These are phyloP conservation scores for Xiphophorus hellerii DNA, from an alignment of 2,113 vertebrate genomes.

Conservation along the genomic window DNA sequence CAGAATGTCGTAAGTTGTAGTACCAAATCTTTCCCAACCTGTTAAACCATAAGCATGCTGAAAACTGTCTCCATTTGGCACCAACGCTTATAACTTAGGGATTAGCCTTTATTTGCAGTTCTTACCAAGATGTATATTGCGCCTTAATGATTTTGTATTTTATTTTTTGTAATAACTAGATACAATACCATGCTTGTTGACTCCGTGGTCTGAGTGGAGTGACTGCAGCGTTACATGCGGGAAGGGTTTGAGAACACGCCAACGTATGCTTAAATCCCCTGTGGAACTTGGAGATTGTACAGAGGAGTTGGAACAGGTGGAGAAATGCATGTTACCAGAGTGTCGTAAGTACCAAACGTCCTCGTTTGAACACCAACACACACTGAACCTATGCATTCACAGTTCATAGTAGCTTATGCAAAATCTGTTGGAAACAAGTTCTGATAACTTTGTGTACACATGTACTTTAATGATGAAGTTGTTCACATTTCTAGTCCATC, in stretches of 20 bases:
- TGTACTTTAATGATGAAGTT: neutral
- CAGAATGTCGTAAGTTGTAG: slow-evolving; percentile 92
- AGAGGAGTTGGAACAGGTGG: slow-evolving; percentile 94
- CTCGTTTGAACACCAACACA: slow-evolving; percentile 1
- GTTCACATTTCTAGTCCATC: neutral
- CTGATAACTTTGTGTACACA: neutral
- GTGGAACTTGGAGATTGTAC: slow-evolving; percentile 96
- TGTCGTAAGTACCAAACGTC: slow-evolving; percentile 87
- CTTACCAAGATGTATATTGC: neutral
- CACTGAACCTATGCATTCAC: neutral
- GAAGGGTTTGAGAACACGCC: slow-evolving; percentile 89
- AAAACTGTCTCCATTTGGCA: neutral
- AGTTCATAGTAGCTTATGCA: slow-evolving; percentile 17
- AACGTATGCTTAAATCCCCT: slow-evolving; percentile 93
- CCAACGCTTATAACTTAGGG: neutral
- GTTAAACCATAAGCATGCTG: neutral
- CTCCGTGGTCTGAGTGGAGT: slow-evolving; percentile 96
- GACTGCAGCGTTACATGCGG: slow-evolving; percentile 98
- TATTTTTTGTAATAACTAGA: slow-evolving; percentile 73
- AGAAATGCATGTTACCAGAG: slow-evolving; percentile 98
- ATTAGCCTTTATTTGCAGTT: neutral
- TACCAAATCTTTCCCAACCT: neutral
- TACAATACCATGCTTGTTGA: slow-evolving; percentile 95
- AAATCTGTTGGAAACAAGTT: slow-evolving; percentile 9
- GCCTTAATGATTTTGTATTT: neutral